These are phyloP conservation scores for Sarcophaga peregrina DNA, from an alignment of 1,140 invertebrate species.

Conservation along the genomic window DNA sequence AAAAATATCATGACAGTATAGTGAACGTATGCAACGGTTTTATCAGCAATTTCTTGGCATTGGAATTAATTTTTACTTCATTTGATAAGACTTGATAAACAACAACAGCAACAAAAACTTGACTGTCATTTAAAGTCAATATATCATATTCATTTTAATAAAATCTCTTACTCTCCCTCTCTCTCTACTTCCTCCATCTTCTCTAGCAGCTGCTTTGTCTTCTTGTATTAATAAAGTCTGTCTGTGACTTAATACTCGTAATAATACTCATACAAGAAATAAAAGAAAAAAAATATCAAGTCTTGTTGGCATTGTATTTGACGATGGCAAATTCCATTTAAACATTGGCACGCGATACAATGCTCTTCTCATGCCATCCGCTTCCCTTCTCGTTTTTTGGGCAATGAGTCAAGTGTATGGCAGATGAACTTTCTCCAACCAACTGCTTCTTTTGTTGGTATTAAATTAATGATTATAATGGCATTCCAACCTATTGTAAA, in stretches of 20 bases:
- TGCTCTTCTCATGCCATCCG: neutral
- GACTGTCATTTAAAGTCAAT: constrained; percentile 36
- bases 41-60: neutral
- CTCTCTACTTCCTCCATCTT: no score
- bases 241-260: neutral
- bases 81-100: neutral
- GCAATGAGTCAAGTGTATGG: neutral
- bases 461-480: constrained; percentile 30
- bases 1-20: no score
- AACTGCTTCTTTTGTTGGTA: neutral
- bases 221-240: constrained; percentile 32
- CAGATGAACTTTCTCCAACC: neutral
- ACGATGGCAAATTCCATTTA: constrained; percentile 25
- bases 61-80: neutral
- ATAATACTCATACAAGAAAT: no score
- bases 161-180: no score
- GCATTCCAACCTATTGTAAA: constrained; percentile 38
- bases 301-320: neutral
- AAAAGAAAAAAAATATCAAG: neutral
- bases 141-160: constrained; percentile 17
- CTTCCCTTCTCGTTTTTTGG: neutral
- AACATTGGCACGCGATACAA: constrained; percentile 25
- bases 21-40: neutral
- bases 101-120: neutral
- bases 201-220: neutral